Percentiles rank a stretch among this genome's conserved stretches.
These are phyloP conservation scores for Argyra leucocephala DNA, from an alignment of 2,888 invertebrate genomes.

Conservation along the genomic window DNA sequence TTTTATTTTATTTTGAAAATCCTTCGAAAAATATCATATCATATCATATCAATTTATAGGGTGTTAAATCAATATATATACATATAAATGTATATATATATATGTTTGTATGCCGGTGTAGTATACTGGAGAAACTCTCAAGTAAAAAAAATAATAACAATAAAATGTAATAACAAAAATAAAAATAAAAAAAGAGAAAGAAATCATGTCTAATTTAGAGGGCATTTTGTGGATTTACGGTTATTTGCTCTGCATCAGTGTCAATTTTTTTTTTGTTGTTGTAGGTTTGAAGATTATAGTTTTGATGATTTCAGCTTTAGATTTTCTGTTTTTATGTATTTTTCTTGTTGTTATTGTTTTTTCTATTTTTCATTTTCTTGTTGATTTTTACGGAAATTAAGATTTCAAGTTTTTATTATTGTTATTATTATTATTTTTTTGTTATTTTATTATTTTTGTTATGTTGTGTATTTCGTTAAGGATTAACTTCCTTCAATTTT, in stretches of 20 bases:
- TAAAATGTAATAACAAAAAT: too few species aligned
- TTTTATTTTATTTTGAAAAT: too few species aligned
- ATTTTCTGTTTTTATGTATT: not conserved
- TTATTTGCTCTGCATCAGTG: conserved; percentile 28
- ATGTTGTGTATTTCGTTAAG: not conserved
- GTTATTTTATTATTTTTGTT: too few species aligned
- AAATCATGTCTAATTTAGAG: conserved; percentile 45
- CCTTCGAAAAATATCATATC: not conserved
- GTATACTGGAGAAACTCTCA: too few species aligned
- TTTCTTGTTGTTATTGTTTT: not conserved
- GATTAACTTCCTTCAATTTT: not conserved
- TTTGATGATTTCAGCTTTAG: not conserved
- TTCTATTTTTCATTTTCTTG: not conserved
- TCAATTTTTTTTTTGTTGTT: conserved; percentile 4
- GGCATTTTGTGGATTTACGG: conserved; percentile 44
- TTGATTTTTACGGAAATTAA: not conserved
- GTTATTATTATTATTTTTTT: too few species aligned
- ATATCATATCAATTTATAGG: not conserved
- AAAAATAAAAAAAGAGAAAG: conserved; percentile 25
- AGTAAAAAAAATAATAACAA: too few species aligned
- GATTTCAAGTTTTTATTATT: not conserved
- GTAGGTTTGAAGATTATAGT: not conserved
- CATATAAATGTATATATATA: not conserved
- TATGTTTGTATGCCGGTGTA: not conserved
- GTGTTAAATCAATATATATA: not conserved